Evolutionary conservation across 2,888 invertebrate species (phyloP), one percentile per base, ranked within the genome.

Genomic region (Calliopum simillimum): DNA sequence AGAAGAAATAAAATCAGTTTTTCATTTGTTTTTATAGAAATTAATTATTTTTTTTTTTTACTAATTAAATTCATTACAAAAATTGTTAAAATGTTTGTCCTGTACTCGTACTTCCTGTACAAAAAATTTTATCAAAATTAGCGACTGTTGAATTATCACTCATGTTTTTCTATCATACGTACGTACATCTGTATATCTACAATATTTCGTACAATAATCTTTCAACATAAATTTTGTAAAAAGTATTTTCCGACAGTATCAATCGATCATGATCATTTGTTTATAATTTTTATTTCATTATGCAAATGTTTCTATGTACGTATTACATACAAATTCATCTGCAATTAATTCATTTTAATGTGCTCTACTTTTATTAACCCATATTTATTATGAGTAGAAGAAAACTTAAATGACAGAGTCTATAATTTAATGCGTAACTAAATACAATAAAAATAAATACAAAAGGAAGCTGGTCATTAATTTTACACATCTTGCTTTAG

Each of bases 101-200:
- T 33, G 8, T 33, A 33, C 46, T 47, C 23, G 51, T 65, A 33
- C n/a, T 65, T 58, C 23, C 33, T 58, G 56, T 58, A 58, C 33
- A 58, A 58, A 58, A 13, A 58, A 53, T 4, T 53, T 53, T 19
- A 19, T 53, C 21, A 53, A 21, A 53, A 53, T 53, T 23, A 53
- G 21, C 33, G 33, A 8, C 33, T 33, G 4, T 33, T 33, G 33
- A 33, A 12, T 14, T 53, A 49, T 16, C 49, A 23, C 8, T 23
- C 23, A 53, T 23, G 14, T 53, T 53, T 21, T 53, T 53, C 4
- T 23, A n/a, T 23, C 23, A 53, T 53, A n/a, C n/a, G n/a, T n/a
- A n/a, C n/a, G n/a, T n/a, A n/a, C n/a, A n/a, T n/a, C n/a, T n/a
- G n/a, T n/a, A n/a, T n/a, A n/a, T 21, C 4, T 8, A 53, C 13